Conservation (phyloP, 2,797 vertebrate species). For the Sebastes glaucus region DNA sequence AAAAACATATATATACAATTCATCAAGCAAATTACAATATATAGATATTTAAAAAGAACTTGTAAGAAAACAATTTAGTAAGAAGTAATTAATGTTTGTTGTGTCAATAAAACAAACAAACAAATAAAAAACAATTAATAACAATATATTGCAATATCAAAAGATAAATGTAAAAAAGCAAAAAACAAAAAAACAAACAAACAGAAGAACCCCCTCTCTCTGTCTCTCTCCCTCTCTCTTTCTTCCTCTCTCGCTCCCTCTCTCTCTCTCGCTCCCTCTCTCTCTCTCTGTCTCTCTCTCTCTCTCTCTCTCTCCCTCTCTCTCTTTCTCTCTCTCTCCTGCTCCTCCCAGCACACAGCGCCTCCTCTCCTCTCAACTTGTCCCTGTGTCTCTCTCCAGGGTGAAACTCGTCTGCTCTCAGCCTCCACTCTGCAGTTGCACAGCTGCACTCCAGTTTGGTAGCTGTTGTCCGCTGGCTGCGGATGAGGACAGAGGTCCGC, state of each 20-base stretch:
- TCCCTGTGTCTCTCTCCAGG: slow-evolving; percentile 46
- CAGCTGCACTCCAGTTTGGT: slow-evolving; percentile 39
- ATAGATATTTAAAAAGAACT: too few relatives aligned
- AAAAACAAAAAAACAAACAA: too few relatives aligned
- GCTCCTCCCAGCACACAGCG: slow-evolving; percentile 80
- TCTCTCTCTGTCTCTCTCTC: background rate
- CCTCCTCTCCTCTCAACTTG: slow-evolving; percentile 76
- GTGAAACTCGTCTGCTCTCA: slow-evolving; percentile 53
- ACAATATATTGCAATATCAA: too few relatives aligned
- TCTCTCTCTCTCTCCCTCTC: slow-evolving; percentile 12
- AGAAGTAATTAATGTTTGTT: too few relatives aligned
- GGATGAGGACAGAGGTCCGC: slow-evolving; percentile 61
- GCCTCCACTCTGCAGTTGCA: slow-evolving; percentile 53
- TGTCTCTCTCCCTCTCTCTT: too few relatives aligned
- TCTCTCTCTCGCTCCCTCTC: background rate
- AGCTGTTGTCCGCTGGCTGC: slow-evolving; percentile 51
- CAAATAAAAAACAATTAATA: too few relatives aligned
- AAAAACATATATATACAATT: too few relatives aligned
- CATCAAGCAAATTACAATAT: too few relatives aligned
- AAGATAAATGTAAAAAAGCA: too few relatives aligned
- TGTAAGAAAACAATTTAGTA: too few relatives aligned
- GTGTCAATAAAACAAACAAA: too few relatives aligned
- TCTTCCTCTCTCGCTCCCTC: background rate
- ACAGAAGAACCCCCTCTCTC: too few relatives aligned
- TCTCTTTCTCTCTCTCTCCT: slow-evolving; percentile 13